Evolutionary conservation across 2,888 invertebrate species (phyloP), one percentile per base, ranked within the genome.

Genomic region (Ernsta delagoae): DNA sequence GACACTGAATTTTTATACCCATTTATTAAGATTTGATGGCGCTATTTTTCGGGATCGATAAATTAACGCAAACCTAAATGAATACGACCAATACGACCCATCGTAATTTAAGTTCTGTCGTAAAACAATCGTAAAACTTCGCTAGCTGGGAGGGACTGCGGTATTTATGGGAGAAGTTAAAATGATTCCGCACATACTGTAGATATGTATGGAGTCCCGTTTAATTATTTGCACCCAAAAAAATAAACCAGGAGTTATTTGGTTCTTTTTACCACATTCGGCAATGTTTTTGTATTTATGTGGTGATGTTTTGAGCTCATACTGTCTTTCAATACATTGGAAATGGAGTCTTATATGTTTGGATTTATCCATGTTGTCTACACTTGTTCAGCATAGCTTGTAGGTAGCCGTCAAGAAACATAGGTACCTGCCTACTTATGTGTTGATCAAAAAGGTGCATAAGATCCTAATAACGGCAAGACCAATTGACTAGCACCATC

Each of bases 191-290:
- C 6, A 36, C 39, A 5, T 39, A 5, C 39, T 31, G 31, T 31
- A 31, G 31, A 31, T 9, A 11, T 60, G 66, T 60, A 66, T 60
- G 60, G 60, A 43, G 5, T 12, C 50, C 50, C n/a, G 60, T 43
- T 64, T 60, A 66, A 66, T 66, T 66, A 60, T 3, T 43, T 66
- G 50, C 24, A 24, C 9, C 41, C 63, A 54, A 53, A 41, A 53
- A 53, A 65, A 31, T 54, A 9, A 53, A 60, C 5, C 59, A 36
- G 39, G 16, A 36, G 9, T 11, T 41, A 50, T 50, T 39, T 16
- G 34, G 65, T 59, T 59, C 39, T 65, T 50, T 7, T n/a, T 34
- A 1, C 59, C 11, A 59, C 3, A 89, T 89, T 86, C 83, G 78
- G 56, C 34, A 34, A 56, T n/a, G 34, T 56, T 34, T 34, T 9